phyloP scores from a whole-genome alignment of 2,888 invertebrate genomes.

The Eledone cirrhosa region DNA sequence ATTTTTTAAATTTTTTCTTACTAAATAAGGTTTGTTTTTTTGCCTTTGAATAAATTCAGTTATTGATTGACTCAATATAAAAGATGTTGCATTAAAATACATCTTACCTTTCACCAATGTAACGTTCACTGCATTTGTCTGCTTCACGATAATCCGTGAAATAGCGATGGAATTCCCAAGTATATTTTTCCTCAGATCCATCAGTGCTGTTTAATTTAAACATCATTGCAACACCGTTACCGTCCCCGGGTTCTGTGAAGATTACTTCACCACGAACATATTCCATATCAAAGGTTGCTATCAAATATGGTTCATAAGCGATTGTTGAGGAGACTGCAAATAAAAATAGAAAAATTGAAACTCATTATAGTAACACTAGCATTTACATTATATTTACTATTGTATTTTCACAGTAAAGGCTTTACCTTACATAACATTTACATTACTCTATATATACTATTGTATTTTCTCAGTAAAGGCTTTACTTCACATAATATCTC shows the following conservation, averaged over 20 bases:
- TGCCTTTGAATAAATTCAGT: no score
- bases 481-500: no score
- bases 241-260: slow-evolving; percentile 11
- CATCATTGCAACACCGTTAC: slow-evolving; percentile 1
- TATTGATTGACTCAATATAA: no score
- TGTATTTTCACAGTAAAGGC: no score
- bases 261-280: slow-evolving; percentile 10
- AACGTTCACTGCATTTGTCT: slow-evolving; percentile 11
- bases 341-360: not conserved
- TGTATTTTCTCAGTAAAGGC: no score
- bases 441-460: no score
- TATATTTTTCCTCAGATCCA: not conserved
- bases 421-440: no score
- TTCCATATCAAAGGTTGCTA: slow-evolving; percentile 20
- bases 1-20: no score
- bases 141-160: slow-evolving; percentile 4
- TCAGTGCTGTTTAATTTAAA: slow-evolving; percentile 13
- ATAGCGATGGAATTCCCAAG: slow-evolving; percentile 21
- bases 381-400: not conserved
- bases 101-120: slow-evolving; percentile 19
- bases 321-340: not conserved
- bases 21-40: no score
- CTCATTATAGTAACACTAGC: not conserved
- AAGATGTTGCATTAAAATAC: no score
- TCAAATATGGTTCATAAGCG: slow-evolving; percentile 10